A percentile compares a stretch with the other conserved stretches of the same genome.
These are phyloP conservation scores for Zoanthus solanderi DNA, from an alignment of 92 coral and sea anemone species.

Conservation along the genomic window DNA sequence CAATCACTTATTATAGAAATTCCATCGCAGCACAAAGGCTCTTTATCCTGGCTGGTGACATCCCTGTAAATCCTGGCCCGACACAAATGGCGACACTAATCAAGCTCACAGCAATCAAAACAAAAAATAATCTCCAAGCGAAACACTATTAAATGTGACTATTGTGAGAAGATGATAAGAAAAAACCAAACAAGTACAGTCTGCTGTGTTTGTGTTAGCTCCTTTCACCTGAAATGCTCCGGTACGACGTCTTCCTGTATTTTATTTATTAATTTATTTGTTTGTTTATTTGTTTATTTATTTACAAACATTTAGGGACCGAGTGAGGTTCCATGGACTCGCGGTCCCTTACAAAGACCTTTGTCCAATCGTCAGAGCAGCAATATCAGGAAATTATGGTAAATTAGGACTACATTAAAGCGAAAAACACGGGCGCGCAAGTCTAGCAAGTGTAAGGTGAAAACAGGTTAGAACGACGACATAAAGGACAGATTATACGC, in stretches of 20 bases:
- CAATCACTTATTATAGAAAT: slow-evolving; percentile 56
- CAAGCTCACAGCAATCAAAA: slow-evolving; percentile 50
- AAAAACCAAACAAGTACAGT: slow-evolving; percentile 39
- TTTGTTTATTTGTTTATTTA: no score
- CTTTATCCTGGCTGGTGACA: slow-evolving; percentile 54
- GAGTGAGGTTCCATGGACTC: no score
- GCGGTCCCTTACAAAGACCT: no score
- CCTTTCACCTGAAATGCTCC: slow-evolving; percentile 49
- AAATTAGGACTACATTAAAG: no score
- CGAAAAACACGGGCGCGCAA: no score
- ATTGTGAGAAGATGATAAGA: slow-evolving; percentile 59
- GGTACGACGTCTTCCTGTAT: slow-evolving; percentile 24
- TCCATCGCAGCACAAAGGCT: slow-evolving; percentile 58
- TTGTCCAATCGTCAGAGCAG: no score
- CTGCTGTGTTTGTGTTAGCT: slow-evolving; percentile 7
- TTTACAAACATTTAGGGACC: no score
- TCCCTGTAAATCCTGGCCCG: slow-evolving; percentile 32
- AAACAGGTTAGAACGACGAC: no score
- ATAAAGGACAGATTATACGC: no score
- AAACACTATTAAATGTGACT: slow-evolving; percentile 55
- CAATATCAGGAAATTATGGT: no score
- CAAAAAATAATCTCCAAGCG: slow-evolving; percentile 32
- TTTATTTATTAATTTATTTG: no score
- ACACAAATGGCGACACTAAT: slow-evolving; percentile 30
- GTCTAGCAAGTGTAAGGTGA: no score